Percentiles rank a stretch among this genome's conserved stretches.
phyloP scores from a whole-genome alignment of 2,797 vertebrate genomes.

The Dicrostonyx torquatus region DNA sequence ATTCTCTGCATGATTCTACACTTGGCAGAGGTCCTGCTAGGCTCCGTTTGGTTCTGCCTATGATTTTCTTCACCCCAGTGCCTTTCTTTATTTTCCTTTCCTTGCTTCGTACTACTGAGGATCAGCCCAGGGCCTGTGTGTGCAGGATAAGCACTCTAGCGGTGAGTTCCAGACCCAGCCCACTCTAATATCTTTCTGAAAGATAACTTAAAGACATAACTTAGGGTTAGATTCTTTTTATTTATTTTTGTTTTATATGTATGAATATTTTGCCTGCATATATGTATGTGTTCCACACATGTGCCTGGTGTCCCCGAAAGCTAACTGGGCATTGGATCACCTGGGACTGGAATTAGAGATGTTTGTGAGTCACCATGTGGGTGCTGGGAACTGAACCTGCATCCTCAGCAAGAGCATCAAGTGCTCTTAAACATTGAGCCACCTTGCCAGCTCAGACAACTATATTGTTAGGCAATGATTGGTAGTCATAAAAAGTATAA shows the following conservation, averaged over 20 bases:
- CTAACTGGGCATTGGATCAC: background rate
- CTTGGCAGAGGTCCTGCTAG: background rate
- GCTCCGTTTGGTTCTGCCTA: background rate
- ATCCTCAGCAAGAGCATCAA: background rate
- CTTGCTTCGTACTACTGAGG: background rate
- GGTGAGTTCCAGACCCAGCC: background rate
- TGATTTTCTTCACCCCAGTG: background rate
- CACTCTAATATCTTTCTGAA: slow-evolving; percentile 22
- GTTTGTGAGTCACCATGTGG: background rate
- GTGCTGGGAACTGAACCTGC: background rate
- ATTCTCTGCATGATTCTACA: background rate
- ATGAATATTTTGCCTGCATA: background rate
- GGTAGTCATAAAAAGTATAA: background rate
- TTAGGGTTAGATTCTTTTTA: background rate
- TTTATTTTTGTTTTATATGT: background rate
- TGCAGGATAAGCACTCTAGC: background rate
- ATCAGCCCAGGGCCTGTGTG: background rate
- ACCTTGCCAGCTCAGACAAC: background rate
- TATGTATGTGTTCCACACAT: background rate
- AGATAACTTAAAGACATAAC: background rate
- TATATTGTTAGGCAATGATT: slow-evolving; percentile 31
- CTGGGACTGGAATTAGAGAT: background rate
- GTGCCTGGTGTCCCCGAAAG: background rate
- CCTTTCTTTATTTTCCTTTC: background rate
- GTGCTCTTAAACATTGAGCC: background rate